A percentile compares a stretch with the other conserved stretches of the same genome.
phyloP scores from a whole-genome alignment of 1,140 invertebrate genomes.

The Eulimnadia texana region DNA sequence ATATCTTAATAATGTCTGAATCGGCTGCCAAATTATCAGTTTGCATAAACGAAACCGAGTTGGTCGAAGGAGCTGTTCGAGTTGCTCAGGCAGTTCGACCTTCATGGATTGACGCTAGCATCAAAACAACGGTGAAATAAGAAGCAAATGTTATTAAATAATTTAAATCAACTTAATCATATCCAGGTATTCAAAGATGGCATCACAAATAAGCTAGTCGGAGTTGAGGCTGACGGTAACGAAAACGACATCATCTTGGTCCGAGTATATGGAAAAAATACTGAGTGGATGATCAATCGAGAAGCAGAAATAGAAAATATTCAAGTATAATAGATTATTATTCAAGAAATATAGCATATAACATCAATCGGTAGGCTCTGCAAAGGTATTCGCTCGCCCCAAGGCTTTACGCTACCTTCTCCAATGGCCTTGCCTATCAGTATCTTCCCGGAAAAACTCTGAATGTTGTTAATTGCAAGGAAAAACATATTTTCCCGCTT shows the following conservation, averaged over 20 bases:
- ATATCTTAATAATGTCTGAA: background rate
- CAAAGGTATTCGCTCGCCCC: constrained; percentile 63
- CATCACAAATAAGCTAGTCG: constrained; percentile 84
- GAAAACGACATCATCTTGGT: constrained; percentile 61
- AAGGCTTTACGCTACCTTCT: constrained; percentile 74
- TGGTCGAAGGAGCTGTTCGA: background rate
- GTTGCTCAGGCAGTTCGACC: background rate
- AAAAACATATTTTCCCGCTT: constrained; percentile 51
- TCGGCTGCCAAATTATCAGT: background rate
- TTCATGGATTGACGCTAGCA: background rate
- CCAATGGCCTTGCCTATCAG: constrained; percentile 87
- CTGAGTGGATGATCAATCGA: constrained; percentile 82
- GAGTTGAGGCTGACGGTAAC: constrained; percentile 46
- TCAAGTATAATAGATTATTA: constrained; percentile 29
- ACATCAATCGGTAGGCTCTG: constrained; percentile 41
- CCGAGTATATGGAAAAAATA: constrained; percentile 84
- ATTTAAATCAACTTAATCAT: background rate
- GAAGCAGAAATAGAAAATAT: constrained; percentile 60
- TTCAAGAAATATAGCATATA: background rate
- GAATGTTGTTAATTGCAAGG: constrained; percentile 47
- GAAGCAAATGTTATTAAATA: background rate
- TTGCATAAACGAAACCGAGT: background rate
- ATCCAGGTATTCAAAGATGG: constrained; percentile 81
- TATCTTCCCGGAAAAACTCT: constrained; percentile 72
- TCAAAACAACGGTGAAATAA: background rate